Evolutionary conservation across 2,797 vertebrate species (phyloP), one percentile per base, ranked within the genome.

Genomic region (Danio aesculapii): DNA sequence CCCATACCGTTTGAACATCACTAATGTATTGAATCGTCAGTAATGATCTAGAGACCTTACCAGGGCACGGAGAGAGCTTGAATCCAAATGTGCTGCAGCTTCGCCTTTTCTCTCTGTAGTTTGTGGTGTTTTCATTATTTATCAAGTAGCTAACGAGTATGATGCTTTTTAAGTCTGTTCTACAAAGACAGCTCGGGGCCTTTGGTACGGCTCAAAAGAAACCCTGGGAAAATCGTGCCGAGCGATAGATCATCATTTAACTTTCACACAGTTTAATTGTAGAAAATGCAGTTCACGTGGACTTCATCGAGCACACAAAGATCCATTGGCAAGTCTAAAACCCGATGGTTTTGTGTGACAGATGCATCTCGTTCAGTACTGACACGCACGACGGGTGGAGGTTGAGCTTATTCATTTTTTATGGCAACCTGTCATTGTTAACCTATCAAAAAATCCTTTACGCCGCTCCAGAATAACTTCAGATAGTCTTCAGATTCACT

Each of bases 61-160:
- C 13, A 73, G 52, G 19, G 63, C 41, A 76, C 49, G 39, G 52
- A 73, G 67, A 14, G 59, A 52, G 59, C 41, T 75, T 12, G 61
- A 78, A 75, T 53, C 30, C 43, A 59, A 62, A 64, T 53, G 46
- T 59, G 17, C 87, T 49, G 16, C 67, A 79, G 66, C 66, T 68
- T 50, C 70, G 74, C 47, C 30, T 30, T 52, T 63, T 68, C 59
- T 69, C 46, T 81, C 77, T 88, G 83, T 83, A 83, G 79, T 89
- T 82, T 73, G 61, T 71, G 11, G 12, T 57, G 44, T 62, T 86
- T 90, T 85, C 85, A 92, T 91, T 89, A 92, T 92, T 91, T 55
- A 91, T 85, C 62, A 66, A 0, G 6, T 7, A 17, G 81, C 83
- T 91, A 90, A 88, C 9, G 46, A 90, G 76, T 71, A 76, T 84